Evolutionary conservation across 1,140 invertebrate genomes (phyloP).

Genomic region (Trigoniulus corallinus): DNA sequence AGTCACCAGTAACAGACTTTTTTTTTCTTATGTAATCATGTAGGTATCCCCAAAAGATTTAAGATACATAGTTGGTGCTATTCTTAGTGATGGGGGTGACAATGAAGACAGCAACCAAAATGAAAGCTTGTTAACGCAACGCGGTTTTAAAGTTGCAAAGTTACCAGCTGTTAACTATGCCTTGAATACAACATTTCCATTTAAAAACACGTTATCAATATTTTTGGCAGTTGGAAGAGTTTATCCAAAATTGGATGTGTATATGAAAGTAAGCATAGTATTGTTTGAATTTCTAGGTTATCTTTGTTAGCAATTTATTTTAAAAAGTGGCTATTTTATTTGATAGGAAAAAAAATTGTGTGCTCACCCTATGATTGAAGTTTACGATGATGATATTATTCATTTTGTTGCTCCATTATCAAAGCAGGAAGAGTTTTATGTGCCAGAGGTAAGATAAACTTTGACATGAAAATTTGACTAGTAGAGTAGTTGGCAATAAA

Average conservation of each 20-base stretch:
- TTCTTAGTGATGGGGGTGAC: constrained; percentile 20
- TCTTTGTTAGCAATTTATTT: background rate
- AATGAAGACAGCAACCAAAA: constrained; percentile 11
- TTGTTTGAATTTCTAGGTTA: background rate
- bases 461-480: constrained; percentile 8
- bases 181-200: constrained; percentile 28
- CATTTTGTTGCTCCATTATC: constrained; percentile 28
- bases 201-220: constrained; percentile 27
- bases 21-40: too few species aligned
- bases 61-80: constrained; percentile 25
- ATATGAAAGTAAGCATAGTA: constrained; percentile 22
- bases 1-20: too few species aligned
- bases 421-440: constrained; percentile 31
- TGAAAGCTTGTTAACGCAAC: constrained; percentile 11
- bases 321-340: constrained; percentile 2
- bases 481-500: constrained; percentile 5
- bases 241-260: constrained; percentile 24
- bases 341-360: constrained; percentile 27
- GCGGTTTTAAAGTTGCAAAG: constrained; percentile 25
- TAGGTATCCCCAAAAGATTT: constrained; percentile 22
- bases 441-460: constrained; percentile 20
- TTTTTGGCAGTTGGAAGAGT: constrained; percentile 28
- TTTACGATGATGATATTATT: constrained; percentile 26
- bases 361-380: constrained; percentile 30
- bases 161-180: constrained; percentile 27